phyloP scores from a whole-genome alignment of 2,113 vertebrate genomes.

The Rhynchomys soricoides region DNA sequence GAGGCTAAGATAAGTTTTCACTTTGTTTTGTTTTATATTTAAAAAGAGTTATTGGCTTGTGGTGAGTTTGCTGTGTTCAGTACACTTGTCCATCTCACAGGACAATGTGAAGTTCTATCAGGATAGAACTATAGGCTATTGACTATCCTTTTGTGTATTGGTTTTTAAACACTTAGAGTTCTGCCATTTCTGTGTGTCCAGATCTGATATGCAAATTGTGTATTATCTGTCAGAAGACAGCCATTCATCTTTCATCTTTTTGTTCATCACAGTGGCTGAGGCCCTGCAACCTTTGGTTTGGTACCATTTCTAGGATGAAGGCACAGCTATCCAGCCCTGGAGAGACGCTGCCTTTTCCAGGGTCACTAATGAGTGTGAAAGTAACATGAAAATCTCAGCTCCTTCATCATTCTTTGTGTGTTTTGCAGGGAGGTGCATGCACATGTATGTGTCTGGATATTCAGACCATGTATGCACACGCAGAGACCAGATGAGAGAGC shows the following conservation, averaged over 20 bases:
- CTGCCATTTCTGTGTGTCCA: neutral
- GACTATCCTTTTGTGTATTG: neutral
- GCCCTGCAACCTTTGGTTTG: neutral
- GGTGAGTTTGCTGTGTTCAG: neutral
- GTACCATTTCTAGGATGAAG: neutral
- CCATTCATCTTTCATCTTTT: neutral
- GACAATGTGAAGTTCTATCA: neutral
- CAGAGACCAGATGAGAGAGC: neutral
- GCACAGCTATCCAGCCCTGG: neutral
- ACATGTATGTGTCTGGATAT: too few species aligned
- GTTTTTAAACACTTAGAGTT: neutral
- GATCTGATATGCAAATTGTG: neutral
- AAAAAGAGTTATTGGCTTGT: neutral
- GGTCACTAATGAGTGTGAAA: neutral
- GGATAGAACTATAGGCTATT: neutral
- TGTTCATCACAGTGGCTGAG: neutral
- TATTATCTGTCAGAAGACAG: neutral
- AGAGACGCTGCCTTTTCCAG: neutral
- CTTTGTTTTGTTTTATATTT: neutral
- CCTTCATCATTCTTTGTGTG: neutral
- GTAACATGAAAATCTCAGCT: neutral
- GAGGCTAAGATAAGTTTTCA: neutral
- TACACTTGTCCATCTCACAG: neutral
- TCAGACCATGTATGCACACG: neutral
- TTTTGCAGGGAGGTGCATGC: neutral